phyloP scores from a whole-genome alignment of 2,113 vertebrate genomes.

The Pygoscelis adeliae region DNA sequence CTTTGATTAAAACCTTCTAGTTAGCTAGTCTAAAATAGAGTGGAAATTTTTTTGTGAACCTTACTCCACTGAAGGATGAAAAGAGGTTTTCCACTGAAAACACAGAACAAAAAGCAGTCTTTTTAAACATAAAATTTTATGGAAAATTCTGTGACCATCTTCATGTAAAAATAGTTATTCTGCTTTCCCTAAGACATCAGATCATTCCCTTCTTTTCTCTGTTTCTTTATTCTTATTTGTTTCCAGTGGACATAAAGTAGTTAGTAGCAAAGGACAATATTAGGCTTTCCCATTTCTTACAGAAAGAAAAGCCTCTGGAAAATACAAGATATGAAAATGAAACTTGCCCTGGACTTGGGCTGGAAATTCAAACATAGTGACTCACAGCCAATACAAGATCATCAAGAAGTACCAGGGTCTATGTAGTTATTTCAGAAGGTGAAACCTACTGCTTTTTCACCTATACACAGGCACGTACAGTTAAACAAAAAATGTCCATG shows the following conservation, averaged over 20 bases:
- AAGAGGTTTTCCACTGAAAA: slow-evolving; percentile 16
- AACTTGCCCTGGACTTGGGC: not conserved
- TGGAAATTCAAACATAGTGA: not conserved
- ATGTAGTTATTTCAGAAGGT: not conserved
- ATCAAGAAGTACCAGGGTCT: not conserved
- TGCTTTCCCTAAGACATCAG: not conserved
- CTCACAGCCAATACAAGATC: not conserved
- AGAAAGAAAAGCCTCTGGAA: slow-evolving; percentile 4
- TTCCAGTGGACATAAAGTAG: not conserved
- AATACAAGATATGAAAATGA: not conserved
- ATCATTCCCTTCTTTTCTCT: not conserved
- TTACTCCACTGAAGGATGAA: not conserved
- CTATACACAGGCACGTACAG: not conserved
- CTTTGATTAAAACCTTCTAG: not conserved
- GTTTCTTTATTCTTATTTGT: not conserved
- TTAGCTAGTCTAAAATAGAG: slow-evolving; percentile 1
- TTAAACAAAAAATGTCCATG: not conserved
- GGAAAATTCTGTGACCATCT: not conserved
- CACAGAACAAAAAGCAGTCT: not conserved
- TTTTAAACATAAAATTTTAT: not conserved
- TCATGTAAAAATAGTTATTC: not conserved
- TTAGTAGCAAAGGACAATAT: not conserved
- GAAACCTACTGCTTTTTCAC: not conserved
- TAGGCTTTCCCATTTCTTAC: not conserved
- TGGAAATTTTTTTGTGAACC: not conserved